phyloP scores from a whole-genome alignment of 2,888 invertebrate species.

The Oscheius myriophilus region DNA sequence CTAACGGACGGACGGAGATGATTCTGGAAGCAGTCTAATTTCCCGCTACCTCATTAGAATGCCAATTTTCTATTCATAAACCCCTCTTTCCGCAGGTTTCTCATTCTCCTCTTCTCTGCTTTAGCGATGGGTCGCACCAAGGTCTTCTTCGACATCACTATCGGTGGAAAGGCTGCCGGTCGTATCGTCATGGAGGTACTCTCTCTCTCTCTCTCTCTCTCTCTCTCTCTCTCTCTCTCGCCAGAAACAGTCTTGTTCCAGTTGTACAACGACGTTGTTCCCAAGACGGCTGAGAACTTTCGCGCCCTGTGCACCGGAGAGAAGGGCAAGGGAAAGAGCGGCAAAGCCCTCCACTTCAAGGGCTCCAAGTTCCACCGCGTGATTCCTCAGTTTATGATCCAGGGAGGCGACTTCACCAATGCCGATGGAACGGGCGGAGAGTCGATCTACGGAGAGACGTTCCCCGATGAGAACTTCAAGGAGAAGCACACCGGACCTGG shows the following conservation, averaged over 20 bases:
- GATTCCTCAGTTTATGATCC: constrained; percentile 63
- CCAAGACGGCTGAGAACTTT: constrained; percentile 82
- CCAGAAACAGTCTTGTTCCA: constrained; percentile 72
- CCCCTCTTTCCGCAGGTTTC: too few species aligned
- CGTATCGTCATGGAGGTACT: constrained; percentile 64
- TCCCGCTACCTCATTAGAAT: too few species aligned
- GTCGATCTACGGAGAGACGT: constrained; percentile 94
- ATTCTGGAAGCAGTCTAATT: too few species aligned
- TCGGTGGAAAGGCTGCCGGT: constrained; percentile 62
- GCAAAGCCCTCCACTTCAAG: constrained; percentile 59
- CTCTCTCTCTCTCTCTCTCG: neutral
- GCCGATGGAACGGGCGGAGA: constrained; percentile 86
- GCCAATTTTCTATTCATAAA: too few species aligned
- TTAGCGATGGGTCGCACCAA: constrained; percentile 17
- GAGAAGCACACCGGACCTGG: constrained; percentile 90
- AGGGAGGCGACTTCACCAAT: constrained; percentile 85
- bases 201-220: too few species aligned
- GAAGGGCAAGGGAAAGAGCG: constrained; percentile 80
- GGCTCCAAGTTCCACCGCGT: constrained; percentile 60
- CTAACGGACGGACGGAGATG: too few species aligned
- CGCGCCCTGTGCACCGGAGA: constrained; percentile 76
- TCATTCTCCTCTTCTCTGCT: too few species aligned
- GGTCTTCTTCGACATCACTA: constrained; percentile 67
- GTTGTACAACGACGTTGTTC: constrained; percentile 89
- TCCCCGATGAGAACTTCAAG: constrained; percentile 91